These are phyloP conservation scores for Agonopterix alstromeriana DNA, from an alignment of 2,888 invertebrate genomes.

Conservation along the genomic window DNA sequence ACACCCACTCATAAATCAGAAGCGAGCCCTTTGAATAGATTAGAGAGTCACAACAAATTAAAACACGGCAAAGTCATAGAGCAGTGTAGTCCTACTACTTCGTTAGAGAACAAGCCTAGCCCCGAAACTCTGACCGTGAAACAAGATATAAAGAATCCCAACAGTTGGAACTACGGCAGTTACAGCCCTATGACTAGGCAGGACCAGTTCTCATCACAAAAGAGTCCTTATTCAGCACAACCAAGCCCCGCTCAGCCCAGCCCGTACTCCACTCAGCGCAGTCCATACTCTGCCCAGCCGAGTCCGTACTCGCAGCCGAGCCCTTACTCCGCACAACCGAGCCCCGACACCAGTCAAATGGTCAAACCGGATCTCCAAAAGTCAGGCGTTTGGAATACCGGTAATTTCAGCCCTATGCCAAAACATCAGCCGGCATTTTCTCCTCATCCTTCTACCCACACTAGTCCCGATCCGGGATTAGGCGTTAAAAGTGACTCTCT, in stretches of 20 bases:
- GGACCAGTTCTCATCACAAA: conserved; percentile 64
- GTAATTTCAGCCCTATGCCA: conserved; percentile 66
- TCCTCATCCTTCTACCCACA: conserved; percentile 61
- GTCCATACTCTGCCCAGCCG: conserved; percentile 63
- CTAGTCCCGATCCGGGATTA: conserved; percentile 60
- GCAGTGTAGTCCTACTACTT: conserved; percentile 69
- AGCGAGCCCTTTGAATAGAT: conserved; percentile 63
- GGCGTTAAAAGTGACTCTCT: conserved; percentile 48
- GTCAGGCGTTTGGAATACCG: conserved; percentile 60
- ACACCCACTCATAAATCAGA: conserved; percentile 66
- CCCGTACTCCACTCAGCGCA: conserved; percentile 64
- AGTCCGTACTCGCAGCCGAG: conserved; percentile 70
- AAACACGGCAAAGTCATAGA: conserved; percentile 61
- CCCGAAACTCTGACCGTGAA: conserved; percentile 53
- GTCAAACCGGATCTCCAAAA: conserved; percentile 60
- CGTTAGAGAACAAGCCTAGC: conserved; percentile 63
- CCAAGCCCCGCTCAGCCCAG: conserved; percentile 68
- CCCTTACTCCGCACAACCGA: conserved; percentile 66
- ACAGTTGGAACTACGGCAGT: conserved; percentile 61
- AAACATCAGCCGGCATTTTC: conserved; percentile 68
- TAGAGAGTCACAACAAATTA: conserved; percentile 57
- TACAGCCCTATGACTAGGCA: conserved; percentile 69
- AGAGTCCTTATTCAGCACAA: conserved; percentile 68
- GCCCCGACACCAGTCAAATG: conserved; percentile 69
- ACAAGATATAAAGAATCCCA: conserved; percentile 61